A percentile compares a stretch with the other conserved stretches of the same genome.
phyloP scores from a whole-genome alignment of 2,797 vertebrate species.

The Vultur gryphus region DNA sequence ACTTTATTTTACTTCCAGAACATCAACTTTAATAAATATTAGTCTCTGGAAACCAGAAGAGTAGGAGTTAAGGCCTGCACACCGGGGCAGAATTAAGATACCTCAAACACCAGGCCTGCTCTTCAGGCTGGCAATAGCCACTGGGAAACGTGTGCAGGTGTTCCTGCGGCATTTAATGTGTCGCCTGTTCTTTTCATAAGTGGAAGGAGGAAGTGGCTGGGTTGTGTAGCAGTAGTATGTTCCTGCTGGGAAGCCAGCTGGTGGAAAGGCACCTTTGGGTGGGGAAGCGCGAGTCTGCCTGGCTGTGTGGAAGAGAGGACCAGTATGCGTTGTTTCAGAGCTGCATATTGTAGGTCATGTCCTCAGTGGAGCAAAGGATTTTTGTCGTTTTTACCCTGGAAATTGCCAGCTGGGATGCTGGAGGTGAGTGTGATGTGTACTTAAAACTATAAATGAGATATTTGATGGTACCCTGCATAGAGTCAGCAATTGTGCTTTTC shows the following conservation, averaged over 20 bases:
- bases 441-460: not conserved
- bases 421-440: not conserved
- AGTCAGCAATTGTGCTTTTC: not conserved
- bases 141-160: accelerated
- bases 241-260: not conserved
- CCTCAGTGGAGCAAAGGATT: not conserved
- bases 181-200: not conserved
- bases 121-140: not conserved
- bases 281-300: not conserved
- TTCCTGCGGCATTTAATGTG: not conserved
- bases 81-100: not conserved
- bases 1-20: not conserved
- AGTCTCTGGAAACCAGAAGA: not conserved
- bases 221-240: not conserved
- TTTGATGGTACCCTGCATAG: not conserved
- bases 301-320: not conserved
- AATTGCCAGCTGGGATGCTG: not conserved
- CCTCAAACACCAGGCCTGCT: not conserved
- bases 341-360: accelerated
- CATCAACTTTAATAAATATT: not conserved
- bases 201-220: not conserved
- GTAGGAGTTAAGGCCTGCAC: not conserved
- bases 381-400: not conserved
- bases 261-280: not conserved
- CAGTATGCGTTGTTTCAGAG: not conserved